phyloP scores from a whole-genome alignment of 2,888 invertebrate species.

The Drosophila pegasa region DNA sequence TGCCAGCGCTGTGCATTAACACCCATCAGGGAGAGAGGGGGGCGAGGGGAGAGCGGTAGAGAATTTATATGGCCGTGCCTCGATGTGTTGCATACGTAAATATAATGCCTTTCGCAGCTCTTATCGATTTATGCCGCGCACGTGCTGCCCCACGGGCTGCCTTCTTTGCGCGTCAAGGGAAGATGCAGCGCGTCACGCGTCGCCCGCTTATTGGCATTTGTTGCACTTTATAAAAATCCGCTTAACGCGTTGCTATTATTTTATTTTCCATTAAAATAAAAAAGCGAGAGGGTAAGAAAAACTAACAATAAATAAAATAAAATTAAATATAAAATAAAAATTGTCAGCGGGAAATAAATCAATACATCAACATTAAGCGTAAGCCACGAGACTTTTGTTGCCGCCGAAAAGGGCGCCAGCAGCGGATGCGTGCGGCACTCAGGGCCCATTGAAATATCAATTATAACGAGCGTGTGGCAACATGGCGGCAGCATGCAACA shows the following conservation, averaged over 20 bases:
- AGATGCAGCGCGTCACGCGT: slow-evolving; percentile 50
- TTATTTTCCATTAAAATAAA: slow-evolving; percentile 19
- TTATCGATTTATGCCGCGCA: slow-evolving; percentile 56
- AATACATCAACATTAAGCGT: slow-evolving; percentile 64
- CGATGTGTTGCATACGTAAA: slow-evolving; percentile 68
- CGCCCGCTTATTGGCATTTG: slow-evolving; percentile 73
- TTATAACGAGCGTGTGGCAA: slow-evolving; percentile 46
- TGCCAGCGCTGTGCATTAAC: slow-evolving; percentile 56
- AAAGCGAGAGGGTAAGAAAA: slow-evolving; percentile 61
- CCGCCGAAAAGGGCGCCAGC: neutral
- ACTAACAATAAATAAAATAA: neutral
- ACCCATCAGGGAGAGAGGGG: slow-evolving; percentile 21
- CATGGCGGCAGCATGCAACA: slow-evolving; percentile 30
- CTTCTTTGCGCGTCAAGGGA: slow-evolving; percentile 10
- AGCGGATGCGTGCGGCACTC: slow-evolving; percentile 12
- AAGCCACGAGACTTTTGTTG: slow-evolving; percentile 40
- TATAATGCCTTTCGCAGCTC: slow-evolving; percentile 56
- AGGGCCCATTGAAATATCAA: slow-evolving; percentile 67
- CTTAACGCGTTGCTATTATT: slow-evolving; percentile 59
- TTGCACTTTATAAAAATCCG: slow-evolving; percentile 80
- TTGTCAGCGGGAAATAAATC: slow-evolving; percentile 8
- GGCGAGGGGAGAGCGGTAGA: too few relatives aligned
- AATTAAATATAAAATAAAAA: slow-evolving; percentile 1
- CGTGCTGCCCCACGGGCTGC: slow-evolving; percentile 36
- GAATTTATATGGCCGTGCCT: slow-evolving; percentile 61